Percentiles rank a stretch among this genome's conserved stretches.
Conservation (phyloP, 2,113 vertebrate genomes). For the Spermophilus dauricus region DNA sequence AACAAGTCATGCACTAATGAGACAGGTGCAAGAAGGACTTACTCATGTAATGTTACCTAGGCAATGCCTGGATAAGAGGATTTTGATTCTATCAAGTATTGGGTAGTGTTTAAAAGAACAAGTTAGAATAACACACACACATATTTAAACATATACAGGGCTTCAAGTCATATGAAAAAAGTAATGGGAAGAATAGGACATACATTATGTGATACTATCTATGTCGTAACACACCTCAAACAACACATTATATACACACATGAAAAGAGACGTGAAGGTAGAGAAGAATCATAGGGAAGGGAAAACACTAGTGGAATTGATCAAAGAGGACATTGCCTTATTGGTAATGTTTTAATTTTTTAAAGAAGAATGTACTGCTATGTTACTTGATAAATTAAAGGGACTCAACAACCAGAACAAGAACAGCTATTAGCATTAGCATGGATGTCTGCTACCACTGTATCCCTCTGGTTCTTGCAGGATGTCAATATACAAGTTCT, state of each 20-base stretch:
- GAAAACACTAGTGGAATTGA: neutral
- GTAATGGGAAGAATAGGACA: neutral
- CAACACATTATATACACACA: neutral
- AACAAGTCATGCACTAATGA: neutral
- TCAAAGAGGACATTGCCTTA: neutral
- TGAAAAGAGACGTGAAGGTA: neutral
- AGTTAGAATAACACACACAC: neutral
- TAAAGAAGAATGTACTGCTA: neutral
- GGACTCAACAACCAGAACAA: neutral
- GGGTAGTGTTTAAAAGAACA: neutral
- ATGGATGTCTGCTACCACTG: neutral
- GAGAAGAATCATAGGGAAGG: neutral
- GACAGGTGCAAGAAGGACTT: neutral
- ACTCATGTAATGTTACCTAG: neutral
- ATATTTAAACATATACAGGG: neutral
- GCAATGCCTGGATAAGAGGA: neutral
- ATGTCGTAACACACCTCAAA: neutral
- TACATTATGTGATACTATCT: neutral
- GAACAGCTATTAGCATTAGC: neutral
- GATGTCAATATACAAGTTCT: neutral
- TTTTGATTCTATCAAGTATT: neutral
- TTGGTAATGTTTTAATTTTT: conserved; percentile 17
- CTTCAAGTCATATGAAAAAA: conserved; percentile 19
- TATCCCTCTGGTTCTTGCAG: neutral
- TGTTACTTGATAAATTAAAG: neutral